Conservation (phyloP, 2,113 vertebrate genomes). For the Lycaon pictus region DNA sequence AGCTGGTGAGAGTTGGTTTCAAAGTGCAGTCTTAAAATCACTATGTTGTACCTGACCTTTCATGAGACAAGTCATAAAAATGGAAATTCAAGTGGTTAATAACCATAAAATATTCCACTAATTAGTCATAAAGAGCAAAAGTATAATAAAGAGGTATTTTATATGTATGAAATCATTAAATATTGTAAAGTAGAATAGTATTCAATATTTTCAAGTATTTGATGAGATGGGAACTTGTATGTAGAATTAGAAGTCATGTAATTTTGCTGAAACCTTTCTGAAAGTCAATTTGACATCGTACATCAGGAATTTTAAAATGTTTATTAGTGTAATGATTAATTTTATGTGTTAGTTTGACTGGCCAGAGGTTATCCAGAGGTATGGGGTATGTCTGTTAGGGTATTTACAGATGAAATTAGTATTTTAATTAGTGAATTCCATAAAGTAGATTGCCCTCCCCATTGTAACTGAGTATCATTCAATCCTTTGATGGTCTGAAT, state of each 20-base stretch:
- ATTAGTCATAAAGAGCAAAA: neutral
- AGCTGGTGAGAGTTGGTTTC: neutral
- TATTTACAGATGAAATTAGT: neutral
- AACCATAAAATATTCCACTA: neutral
- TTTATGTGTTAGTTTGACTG: neutral
- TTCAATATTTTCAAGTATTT: neutral
- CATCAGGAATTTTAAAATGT: neutral
- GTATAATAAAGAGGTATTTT: neutral
- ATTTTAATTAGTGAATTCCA: neutral
- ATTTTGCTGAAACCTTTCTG: neutral
- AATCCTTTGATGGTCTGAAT: neutral
- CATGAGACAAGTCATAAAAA: neutral
- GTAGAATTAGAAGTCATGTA: neutral
- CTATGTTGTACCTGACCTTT: neutral
- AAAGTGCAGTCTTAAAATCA: neutral
- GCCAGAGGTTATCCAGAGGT: neutral
- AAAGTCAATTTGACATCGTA: neutral
- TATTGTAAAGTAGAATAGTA: neutral
- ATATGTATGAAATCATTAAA: neutral
- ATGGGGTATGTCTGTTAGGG: neutral
- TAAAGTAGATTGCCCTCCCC: neutral
- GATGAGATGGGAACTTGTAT: neutral
- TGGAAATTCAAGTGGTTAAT: neutral
- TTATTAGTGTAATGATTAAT: neutral
- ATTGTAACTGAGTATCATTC: neutral